Evolutionary conservation across 2,797 vertebrate genomes (phyloP).

Genomic region (Antrozous pallidus): DNA sequence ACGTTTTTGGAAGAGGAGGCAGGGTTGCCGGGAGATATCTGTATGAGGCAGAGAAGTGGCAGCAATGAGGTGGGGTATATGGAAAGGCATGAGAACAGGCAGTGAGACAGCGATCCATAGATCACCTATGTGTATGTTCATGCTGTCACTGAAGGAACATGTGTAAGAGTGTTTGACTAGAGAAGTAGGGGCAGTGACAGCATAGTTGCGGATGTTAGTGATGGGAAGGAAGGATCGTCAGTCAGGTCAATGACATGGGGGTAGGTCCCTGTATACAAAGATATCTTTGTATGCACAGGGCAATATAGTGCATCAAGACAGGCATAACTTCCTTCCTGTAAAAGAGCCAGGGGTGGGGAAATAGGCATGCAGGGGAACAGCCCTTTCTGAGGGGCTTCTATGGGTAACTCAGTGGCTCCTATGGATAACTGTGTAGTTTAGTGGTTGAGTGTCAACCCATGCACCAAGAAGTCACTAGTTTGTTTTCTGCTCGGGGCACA

Average conservation of each 20-base stretch:
- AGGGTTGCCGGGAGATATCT: background rate
- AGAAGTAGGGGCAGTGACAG: background rate
- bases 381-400: background rate
- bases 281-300: background rate
- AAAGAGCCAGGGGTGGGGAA: background rate
- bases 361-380: background rate
- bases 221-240: background rate
- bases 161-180: background rate
- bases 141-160: background rate
- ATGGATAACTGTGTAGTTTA: background rate
- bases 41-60: background rate
- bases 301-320: background rate
- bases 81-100: background rate
- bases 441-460: no score
- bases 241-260: background rate
- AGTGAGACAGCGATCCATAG: background rate
- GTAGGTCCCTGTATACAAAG: background rate
- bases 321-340: background rate
- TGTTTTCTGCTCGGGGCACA: no score
- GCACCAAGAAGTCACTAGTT: no score
- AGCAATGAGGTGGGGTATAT: background rate
- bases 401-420: background rate
- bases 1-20: slow-evolving; percentile 16
- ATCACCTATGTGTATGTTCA: background rate
- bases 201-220: background rate